phyloP scores from a whole-genome alignment of 1,140 invertebrate species.

The Venturia canescens region DNA sequence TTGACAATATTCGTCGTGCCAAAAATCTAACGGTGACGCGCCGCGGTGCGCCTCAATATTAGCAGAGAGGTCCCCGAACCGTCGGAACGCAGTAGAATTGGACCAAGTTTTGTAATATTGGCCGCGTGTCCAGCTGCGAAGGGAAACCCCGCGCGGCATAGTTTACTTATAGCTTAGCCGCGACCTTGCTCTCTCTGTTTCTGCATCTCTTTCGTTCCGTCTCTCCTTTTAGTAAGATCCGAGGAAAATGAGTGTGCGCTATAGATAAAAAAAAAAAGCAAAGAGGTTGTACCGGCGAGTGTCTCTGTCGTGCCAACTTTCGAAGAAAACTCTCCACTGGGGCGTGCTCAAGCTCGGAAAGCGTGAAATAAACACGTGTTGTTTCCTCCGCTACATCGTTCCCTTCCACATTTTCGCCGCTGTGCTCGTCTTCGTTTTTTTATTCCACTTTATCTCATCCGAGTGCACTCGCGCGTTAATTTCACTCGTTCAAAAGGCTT shows the following conservation, averaged over 20 bases:
- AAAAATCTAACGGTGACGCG: neutral
- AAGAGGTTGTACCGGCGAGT: neutral
- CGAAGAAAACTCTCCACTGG: neutral
- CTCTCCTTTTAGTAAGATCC: neutral
- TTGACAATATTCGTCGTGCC: neutral
- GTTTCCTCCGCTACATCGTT: neutral
- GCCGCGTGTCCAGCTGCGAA: neutral
- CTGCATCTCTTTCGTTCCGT: too few species aligned
- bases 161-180: constrained; percentile 14
- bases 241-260: neutral
- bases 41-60: too few species aligned
- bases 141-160: neutral
- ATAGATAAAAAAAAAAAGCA: neutral
- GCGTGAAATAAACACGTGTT: constrained; percentile 12
- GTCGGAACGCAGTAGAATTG: neutral
- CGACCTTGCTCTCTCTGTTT: neutral
- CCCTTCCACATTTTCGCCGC: neutral
- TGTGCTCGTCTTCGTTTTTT: neutral
- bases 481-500: constrained; percentile 26
- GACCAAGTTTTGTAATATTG: neutral
- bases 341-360: neutral
- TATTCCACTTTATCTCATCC: neutral
- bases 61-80: constrained; percentile 2
- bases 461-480: neutral
- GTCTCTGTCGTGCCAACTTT: neutral